A percentile compares a stretch with the other conserved stretches of the same genome.
Conservation (phyloP, 2,797 vertebrate species). For the Morelia viridis region DNA sequence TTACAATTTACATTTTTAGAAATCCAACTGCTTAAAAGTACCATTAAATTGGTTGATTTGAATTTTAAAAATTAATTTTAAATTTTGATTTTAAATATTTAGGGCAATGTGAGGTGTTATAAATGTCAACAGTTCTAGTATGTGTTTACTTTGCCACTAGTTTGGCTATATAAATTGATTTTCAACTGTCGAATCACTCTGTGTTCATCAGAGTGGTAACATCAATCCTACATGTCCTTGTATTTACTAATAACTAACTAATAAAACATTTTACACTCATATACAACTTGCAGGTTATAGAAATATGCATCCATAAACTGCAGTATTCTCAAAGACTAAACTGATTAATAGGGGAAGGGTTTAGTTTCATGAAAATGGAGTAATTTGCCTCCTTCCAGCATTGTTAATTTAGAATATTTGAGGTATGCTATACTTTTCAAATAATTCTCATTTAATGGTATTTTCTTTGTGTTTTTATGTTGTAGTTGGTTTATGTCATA, state of each 20-base stretch:
- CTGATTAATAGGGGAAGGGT: not conserved
- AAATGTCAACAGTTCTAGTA: not conserved
- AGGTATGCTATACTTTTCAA: not conserved
- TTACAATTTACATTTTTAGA: not conserved
- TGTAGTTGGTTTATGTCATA: not conserved
- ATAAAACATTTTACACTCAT: conserved; percentile 2
- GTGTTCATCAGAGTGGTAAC: not conserved
- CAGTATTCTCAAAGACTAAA: not conserved
- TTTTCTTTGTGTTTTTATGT: not conserved
- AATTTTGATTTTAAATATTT: not conserved
- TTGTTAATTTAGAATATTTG: not conserved
- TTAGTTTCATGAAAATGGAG: not conserved
- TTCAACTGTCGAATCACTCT: not conserved
- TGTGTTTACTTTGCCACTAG: not conserved
- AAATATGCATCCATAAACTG: not conserved
- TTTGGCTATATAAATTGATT: not conserved
- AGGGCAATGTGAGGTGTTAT: not conserved
- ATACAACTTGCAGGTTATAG: not conserved
- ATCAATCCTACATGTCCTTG: not conserved
- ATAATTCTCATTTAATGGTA: not conserved
- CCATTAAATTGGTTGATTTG: not conserved
- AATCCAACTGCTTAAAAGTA: conserved; percentile 1
- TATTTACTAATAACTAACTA: conserved; percentile 1
- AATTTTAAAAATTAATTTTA: not conserved
- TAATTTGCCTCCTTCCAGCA: not conserved